Evolutionary conservation across 2,797 vertebrate species (phyloP).

Genomic region (Mus minutoides): DNA sequence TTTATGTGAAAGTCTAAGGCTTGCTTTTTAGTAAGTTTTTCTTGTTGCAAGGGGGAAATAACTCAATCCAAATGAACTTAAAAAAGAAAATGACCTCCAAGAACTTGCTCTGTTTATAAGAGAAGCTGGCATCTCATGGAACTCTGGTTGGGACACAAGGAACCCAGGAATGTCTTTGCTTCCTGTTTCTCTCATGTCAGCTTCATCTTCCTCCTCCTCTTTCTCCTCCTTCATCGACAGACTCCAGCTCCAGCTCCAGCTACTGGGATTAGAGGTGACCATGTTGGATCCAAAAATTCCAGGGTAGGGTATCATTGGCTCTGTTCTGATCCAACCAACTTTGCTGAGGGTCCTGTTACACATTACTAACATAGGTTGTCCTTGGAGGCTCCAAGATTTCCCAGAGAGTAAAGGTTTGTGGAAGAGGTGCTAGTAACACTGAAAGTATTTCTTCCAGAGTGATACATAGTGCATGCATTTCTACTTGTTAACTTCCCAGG

Average conservation of each 20-base stretch:
- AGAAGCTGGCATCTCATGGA: not conserved
- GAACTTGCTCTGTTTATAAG: not conserved
- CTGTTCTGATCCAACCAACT: not conserved
- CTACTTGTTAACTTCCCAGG: not conserved
- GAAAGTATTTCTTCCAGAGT: not conserved
- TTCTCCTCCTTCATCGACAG: not conserved
- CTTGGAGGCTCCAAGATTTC: not conserved
- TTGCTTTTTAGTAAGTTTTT: constrained; percentile 31
- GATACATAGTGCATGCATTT: not conserved
- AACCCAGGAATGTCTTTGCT: not conserved
- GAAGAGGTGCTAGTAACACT: not conserved
- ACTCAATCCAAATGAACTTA: not conserved
- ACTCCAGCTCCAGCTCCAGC: not conserved
- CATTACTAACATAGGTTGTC: not conserved
- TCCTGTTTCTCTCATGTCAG: not conserved
- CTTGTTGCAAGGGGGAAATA: constrained; percentile 15
- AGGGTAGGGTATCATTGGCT: not conserved
- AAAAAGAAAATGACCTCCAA: constrained; percentile 29
- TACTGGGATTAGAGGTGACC: not conserved
- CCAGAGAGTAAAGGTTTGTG: not conserved
- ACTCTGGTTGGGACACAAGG: not conserved
- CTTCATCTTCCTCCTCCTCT: not conserved
- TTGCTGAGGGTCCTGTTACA: not conserved
- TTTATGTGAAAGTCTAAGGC: not conserved
- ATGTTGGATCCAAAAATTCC: not conserved